A percentile compares a stretch with the other conserved stretches of the same genome.
phyloP scores from a whole-genome alignment of 2,113 vertebrate species.

The Phaethon lepturus region DNA sequence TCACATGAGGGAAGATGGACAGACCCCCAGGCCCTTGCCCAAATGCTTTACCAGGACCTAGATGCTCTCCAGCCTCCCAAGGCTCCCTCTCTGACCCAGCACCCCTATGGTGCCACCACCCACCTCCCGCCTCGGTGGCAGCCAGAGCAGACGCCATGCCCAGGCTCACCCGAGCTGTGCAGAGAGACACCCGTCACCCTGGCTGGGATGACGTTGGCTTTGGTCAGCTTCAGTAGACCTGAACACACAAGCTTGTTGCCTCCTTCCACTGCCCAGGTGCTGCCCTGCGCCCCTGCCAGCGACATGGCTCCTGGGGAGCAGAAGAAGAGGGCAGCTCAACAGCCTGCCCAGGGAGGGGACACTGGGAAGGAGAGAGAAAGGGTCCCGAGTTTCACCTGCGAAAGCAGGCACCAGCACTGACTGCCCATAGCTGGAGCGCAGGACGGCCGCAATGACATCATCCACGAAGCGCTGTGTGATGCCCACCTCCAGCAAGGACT shows the following conservation, averaged over 20 bases:
- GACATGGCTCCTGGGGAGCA: conserved; percentile 88
- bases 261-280: conserved; percentile 95
- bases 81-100: not conserved
- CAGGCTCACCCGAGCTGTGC: conserved; percentile 77
- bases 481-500: conserved; percentile 91
- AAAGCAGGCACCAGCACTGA: conserved; percentile 93
- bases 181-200: conserved; percentile 85
- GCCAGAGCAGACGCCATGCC: not conserved
- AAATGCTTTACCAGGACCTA: not conserved
- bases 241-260: conserved; percentile 96
- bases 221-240: conserved; percentile 89
- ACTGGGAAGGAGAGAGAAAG: fast-evolving
- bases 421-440: conserved; percentile 94
- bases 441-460: conserved; percentile 90
- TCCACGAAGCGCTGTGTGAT: conserved; percentile 96
- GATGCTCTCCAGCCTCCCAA: not conserved
- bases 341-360: fast-evolving
- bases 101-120: not conserved
- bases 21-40: fast-evolving
- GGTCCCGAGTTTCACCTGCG: conserved; percentile 78
- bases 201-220: conserved; percentile 87
- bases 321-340: not conserved
- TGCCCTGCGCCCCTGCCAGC: conserved; percentile 89
- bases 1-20: not conserved
- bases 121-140: fast-evolving